phyloP scores from a whole-genome alignment of 2,113 vertebrate genomes.

The Sceloporus undulatus region DNA sequence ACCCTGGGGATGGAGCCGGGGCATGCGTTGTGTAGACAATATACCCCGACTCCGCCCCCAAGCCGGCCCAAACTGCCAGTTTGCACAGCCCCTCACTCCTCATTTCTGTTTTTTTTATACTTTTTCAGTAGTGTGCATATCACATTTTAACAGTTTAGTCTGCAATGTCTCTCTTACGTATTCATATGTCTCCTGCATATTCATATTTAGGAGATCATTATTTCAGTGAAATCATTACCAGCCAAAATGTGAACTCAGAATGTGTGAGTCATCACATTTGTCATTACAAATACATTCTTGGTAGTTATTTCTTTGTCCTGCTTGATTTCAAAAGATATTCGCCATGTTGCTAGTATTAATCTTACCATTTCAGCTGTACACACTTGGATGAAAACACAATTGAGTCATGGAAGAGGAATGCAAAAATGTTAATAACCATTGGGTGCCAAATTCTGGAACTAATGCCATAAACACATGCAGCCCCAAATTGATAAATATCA shows the following conservation, averaged over 20 bases:
- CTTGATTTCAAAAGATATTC: conserved; percentile 53
- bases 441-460: conserved; percentile 64
- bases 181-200: conserved; percentile 41
- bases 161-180: neutral
- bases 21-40: no score
- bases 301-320: conserved; percentile 50
- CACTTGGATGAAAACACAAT: conserved; percentile 43
- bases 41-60: no score
- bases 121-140: neutral
- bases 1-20: no score
- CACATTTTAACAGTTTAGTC: neutral
- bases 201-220: conserved; percentile 52
- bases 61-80: no score
- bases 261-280: conserved; percentile 1
- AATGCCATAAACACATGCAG: conserved; percentile 46
- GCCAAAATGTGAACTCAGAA: conserved; percentile 66
- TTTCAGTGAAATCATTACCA: conserved; percentile 62
- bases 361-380: conserved; percentile 48
- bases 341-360: conserved; percentile 50
- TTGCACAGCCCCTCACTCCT: no score
- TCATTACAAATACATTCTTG: conserved; percentile 15
- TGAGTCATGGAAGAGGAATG: conserved; percentile 66
- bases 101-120: neutral
- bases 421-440: conserved; percentile 61
- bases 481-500: conserved; percentile 54